Evolutionary conservation across 1,140 invertebrate species (phyloP).

Genomic region (Meloidogyne exigua): DNA sequence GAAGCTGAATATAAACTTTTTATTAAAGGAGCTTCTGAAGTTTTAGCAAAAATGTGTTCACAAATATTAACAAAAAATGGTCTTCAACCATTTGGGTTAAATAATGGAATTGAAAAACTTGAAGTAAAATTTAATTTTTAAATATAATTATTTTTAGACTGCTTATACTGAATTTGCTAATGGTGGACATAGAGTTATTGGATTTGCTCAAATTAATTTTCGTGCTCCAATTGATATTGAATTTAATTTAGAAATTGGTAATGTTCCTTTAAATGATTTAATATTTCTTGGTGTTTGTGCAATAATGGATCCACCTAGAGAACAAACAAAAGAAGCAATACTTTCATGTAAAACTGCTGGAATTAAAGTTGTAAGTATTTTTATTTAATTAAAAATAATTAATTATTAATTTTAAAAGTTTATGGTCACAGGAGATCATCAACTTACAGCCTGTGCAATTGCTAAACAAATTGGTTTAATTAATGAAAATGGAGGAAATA

Average conservation of each 20-base stretch:
- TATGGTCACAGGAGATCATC: constrained; percentile 62
- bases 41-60: constrained; percentile 50
- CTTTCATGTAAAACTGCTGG: constrained; percentile 51
- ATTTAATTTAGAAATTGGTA: constrained; percentile 44
- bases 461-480: constrained; percentile 58
- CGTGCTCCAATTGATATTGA: constrained; percentile 36
- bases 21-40: constrained; percentile 58
- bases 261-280: constrained; percentile 46
- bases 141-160: background rate
- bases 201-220: constrained; percentile 52
- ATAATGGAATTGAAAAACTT: constrained; percentile 8
- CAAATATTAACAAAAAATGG: constrained; percentile 41
- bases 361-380: constrained; percentile 54
- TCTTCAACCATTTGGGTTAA: background rate
- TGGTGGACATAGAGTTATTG: constrained; percentile 52
- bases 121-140: constrained; percentile 10
- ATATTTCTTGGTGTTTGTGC: constrained; percentile 49
- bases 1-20: constrained; percentile 48
- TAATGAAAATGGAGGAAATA: constrained; percentile 21
- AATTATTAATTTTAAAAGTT: constrained; percentile 42
- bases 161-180: constrained; percentile 28
- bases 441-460: constrained; percentile 55
- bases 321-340: constrained; percentile 54
- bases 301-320: constrained; percentile 55
- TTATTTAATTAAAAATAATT: background rate